Conservation (phyloP, 2,888 invertebrate genomes). For the Habrosyne pyritoides region DNA sequence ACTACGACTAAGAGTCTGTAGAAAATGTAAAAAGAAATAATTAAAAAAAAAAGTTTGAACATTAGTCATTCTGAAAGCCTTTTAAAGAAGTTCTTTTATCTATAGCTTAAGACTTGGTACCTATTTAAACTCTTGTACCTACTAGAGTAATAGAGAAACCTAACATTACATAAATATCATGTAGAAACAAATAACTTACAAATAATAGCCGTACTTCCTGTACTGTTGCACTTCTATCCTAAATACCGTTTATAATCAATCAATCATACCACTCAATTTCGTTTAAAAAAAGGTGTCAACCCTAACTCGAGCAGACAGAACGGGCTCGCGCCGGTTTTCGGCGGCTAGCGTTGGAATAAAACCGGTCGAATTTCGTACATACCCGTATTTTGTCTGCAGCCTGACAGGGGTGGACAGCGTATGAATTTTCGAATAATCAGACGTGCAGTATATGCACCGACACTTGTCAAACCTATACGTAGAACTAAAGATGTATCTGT, state of each 20-base stretch:
- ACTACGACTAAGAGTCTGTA: too few species aligned
- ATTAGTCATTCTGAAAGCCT: too few species aligned
- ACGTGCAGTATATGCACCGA: constrained; percentile 27
- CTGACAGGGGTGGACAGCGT: constrained; percentile 63
- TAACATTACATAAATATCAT: too few species aligned
- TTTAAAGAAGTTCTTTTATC: too few species aligned
- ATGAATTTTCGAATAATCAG: constrained; percentile 75
- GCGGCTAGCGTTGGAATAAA: constrained; percentile 49
- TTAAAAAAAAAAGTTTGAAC: too few species aligned
- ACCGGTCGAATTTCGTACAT: constrained; percentile 56
- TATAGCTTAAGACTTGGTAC: too few species aligned
- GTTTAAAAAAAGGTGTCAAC: neutral
- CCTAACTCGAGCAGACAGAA: neutral
- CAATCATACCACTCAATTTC: neutral
- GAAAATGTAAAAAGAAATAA: too few species aligned
- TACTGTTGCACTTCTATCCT: neutral
- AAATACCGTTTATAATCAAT: neutral
- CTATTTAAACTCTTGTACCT: too few species aligned
- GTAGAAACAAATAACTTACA: too few species aligned
- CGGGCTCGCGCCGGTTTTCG: constrained; percentile 5
- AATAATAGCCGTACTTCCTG: neutral
- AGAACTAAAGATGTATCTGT: neutral
- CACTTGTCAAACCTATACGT: neutral
- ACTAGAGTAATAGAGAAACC: too few species aligned
- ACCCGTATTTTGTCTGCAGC: constrained; percentile 62